Percentiles rank a stretch among this genome's conserved stretches.
Conservation (phyloP, 2,797 vertebrate genomes). For the Pygocentrus nattereri region DNA sequence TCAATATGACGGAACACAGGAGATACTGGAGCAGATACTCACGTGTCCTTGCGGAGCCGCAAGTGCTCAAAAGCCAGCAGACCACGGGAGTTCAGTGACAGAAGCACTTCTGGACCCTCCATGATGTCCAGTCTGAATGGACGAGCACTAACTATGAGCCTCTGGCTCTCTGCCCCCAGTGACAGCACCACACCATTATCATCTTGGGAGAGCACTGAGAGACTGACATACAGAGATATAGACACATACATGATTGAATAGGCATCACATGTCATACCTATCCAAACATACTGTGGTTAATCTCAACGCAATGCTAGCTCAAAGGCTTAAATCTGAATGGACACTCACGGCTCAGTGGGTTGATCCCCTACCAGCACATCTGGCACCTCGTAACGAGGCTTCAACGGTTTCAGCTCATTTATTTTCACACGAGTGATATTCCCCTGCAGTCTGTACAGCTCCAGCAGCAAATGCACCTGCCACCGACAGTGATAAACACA, state of each 20-base stretch:
- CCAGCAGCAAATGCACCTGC: slow-evolving; percentile 80
- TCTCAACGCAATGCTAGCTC: neutral
- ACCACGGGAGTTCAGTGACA: slow-evolving; percentile 92
- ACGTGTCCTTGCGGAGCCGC: slow-evolving; percentile 91
- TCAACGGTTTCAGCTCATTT: slow-evolving; percentile 79
- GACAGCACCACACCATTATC: slow-evolving; percentile 90
- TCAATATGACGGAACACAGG: neutral
- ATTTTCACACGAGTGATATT: slow-evolving; percentile 83
- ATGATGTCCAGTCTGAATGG: slow-evolving; percentile 94
- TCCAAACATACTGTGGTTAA: neutral
- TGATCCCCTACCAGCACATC: slow-evolving; percentile 81
- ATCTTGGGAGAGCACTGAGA: slow-evolving; percentile 83
- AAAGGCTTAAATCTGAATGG: neutral
- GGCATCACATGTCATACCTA: neutral
- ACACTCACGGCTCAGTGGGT: slow-evolving; percentile 71
- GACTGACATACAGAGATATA: slow-evolving; percentile 58
- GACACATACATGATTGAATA: neutral
- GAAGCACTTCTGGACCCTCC: slow-evolving; percentile 86
- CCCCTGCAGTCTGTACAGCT: slow-evolving; percentile 81
- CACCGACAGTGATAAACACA: neutral
- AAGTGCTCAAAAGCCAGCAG: slow-evolving; percentile 91
- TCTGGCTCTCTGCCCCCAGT: slow-evolving; percentile 81
- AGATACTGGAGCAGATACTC: slow-evolving; percentile 70
- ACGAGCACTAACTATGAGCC: slow-evolving; percentile 86
- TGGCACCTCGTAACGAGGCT: slow-evolving; percentile 80